Conservation (phyloP, 2,888 invertebrate species). For the Hofmannophila pseudospretella region DNA sequence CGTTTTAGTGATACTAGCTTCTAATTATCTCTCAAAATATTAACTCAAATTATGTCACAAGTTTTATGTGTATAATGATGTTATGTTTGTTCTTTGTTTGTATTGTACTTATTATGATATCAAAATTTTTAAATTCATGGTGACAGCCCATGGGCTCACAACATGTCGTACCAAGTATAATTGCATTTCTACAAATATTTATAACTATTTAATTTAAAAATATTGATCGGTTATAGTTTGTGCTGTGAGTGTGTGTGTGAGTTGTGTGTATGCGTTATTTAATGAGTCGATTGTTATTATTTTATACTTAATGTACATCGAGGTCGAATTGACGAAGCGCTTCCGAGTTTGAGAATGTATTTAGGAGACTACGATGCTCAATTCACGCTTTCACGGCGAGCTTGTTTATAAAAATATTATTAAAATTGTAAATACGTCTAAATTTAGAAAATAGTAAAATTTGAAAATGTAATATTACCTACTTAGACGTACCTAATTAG, state of each 20-base stretch:
- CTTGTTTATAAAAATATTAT: slow-evolving; percentile 53
- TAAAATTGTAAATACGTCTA: slow-evolving; percentile 66
- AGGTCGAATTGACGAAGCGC: slow-evolving; percentile 43
- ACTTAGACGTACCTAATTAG: slow-evolving; percentile 68
- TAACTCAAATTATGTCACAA: slow-evolving; percentile 75
- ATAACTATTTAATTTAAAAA: slow-evolving; percentile 67
- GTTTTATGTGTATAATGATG: slow-evolving; percentile 61
- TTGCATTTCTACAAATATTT: slow-evolving; percentile 76
- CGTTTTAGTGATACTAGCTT: slow-evolving; percentile 77
- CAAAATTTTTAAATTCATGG: slow-evolving; percentile 54
- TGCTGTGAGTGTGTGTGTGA: slow-evolving; percentile 69
- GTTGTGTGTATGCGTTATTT: slow-evolving; percentile 69
- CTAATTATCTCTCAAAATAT: slow-evolving; percentile 68
- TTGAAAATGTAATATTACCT: slow-evolving; percentile 52
- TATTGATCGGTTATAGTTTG: slow-evolving; percentile 61
- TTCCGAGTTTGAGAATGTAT: slow-evolving; percentile 44
- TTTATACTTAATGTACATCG: slow-evolving; percentile 24
- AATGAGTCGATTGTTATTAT: slow-evolving; percentile 62
- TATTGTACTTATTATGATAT: slow-evolving; percentile 53
- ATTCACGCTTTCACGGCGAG: slow-evolving; percentile 68
- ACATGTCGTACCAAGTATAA: slow-evolving; percentile 72
- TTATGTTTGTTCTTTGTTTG: slow-evolving; percentile 73
- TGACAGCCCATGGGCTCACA: slow-evolving; percentile 41
- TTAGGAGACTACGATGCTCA: slow-evolving; percentile 66
- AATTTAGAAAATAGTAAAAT: slow-evolving; percentile 66